phyloP scores from a whole-genome alignment of 2,888 invertebrate species.

The Eupithecia dodoneata region DNA sequence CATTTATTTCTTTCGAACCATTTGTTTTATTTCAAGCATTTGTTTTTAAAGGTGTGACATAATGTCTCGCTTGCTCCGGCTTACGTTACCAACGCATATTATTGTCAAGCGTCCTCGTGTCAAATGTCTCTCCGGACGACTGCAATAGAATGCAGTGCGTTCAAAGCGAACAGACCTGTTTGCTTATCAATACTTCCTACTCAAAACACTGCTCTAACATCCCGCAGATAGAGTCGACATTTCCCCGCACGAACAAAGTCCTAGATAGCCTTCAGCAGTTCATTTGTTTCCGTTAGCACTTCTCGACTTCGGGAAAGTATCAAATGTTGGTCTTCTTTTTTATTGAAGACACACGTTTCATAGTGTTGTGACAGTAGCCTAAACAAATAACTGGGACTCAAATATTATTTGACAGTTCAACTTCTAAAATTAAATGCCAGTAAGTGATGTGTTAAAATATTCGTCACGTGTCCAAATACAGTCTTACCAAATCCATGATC shows the following conservation, averaged over 20 bases:
- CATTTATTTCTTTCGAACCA: constrained; percentile 10
- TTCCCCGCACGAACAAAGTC: constrained; percentile 45
- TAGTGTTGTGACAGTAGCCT: constrained; percentile 54
- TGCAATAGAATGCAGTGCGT: constrained; percentile 78
- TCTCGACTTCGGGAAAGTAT: constrained; percentile 74
- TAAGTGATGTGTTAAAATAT: constrained; percentile 58
- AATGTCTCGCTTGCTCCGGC: constrained; percentile 7
- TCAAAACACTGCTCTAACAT: constrained; percentile 55
- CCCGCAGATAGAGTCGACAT: constrained; percentile 46
- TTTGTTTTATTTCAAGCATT: constrained; percentile 1
- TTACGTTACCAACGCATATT: constrained; percentile 63
- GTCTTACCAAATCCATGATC: constrained; percentile 54
- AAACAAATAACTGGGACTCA: constrained; percentile 56
- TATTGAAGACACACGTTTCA: constrained; percentile 75
- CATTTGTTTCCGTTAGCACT: constrained; percentile 81
- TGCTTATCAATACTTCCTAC: constrained; percentile 58
- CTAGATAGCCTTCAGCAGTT: constrained; percentile 74
- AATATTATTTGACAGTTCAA: constrained; percentile 49
- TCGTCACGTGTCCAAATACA: constrained; percentile 55
- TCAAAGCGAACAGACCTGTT: constrained; percentile 76
- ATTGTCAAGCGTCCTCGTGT: constrained; percentile 74
- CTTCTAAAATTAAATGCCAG: constrained; percentile 40
- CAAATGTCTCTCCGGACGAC: constrained; percentile 76
- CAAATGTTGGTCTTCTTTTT: constrained; percentile 67
- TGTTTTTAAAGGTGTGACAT: constrained; percentile 16